Conservation (phyloP, 2,797 vertebrate genomes). For the Micrastur ruficollis region DNA sequence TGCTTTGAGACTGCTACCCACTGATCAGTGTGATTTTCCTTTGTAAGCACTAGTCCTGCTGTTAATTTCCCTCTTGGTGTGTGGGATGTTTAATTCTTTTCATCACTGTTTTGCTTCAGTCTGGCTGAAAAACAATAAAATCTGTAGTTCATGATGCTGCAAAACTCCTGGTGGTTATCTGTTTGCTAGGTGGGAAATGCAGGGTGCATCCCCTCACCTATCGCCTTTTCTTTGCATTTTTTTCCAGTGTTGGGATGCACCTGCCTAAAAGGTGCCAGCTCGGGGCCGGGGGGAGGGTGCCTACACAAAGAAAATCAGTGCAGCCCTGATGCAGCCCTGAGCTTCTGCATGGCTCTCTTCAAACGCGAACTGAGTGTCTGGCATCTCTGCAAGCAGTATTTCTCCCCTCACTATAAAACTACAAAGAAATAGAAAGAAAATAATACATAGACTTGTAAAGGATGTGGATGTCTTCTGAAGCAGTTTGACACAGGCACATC, state of each 20-base stretch:
- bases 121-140: constrained; percentile 27
- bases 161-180: not conserved
- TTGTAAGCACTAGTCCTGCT: rapidly evolving
- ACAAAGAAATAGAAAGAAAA: not conserved
- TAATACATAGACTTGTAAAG: rapidly evolving
- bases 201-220: rapidly evolving
- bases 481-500: no score
- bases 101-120: rapidly evolving
- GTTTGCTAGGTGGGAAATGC: not conserved
- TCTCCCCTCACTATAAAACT: not conserved
- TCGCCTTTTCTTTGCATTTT: rapidly evolving
- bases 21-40: not conserved
- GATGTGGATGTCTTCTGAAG: not conserved
- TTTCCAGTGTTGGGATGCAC: not conserved
- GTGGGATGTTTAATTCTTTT: not conserved
- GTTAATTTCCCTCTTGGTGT: not conserved
- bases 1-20: rapidly evolving
- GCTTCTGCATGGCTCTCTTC: not conserved
- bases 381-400: not conserved
- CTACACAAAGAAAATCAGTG: not conserved
- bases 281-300: rapidly evolving
- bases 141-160: not conserved
- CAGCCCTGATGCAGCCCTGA: not conserved
- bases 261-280: rapidly evolving
- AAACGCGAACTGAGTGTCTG: not conserved